Evolutionary conservation across 2,113 vertebrate species (phyloP).

Genomic region (Leucoraja erinaceus): DNA sequence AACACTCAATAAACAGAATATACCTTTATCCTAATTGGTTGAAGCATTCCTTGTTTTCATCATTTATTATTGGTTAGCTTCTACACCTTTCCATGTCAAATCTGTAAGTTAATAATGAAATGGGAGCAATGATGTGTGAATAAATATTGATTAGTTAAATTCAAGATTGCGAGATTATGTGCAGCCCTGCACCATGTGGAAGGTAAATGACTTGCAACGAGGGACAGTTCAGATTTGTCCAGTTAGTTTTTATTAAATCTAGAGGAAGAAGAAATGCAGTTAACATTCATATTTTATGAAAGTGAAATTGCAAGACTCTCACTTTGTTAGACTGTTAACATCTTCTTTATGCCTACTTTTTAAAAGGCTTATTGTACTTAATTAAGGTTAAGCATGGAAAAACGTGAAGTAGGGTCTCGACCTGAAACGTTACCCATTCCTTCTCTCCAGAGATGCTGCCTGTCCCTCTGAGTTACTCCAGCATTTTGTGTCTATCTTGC

Average conservation of each 20-base stretch:
- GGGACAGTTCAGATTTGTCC: slow-evolving; percentile 24
- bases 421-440: too few species aligned
- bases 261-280: slow-evolving; percentile 30
- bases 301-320: slow-evolving; percentile 11
- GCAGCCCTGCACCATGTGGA: background rate
- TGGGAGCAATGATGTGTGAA: slow-evolving; percentile 20
- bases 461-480: too few species aligned
- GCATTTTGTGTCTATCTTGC: background rate
- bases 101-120: slow-evolving; percentile 17
- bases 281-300: slow-evolving; percentile 33
- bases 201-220: background rate
- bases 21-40: background rate
- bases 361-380: slow-evolving; percentile 6
- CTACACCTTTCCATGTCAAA: background rate
- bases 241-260: slow-evolving; percentile 6
- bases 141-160: slow-evolving; percentile 29
- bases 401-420: too few species aligned
- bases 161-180: background rate
- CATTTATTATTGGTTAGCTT: background rate
- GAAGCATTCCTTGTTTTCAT: background rate
- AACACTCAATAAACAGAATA: background rate
- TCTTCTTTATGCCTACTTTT: background rate
- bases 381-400: background rate
- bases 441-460: too few species aligned
- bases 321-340: slow-evolving; percentile 22